Evolutionary conservation across 1,140 invertebrate genomes (phyloP).

Genomic region (Ips typographus): DNA sequence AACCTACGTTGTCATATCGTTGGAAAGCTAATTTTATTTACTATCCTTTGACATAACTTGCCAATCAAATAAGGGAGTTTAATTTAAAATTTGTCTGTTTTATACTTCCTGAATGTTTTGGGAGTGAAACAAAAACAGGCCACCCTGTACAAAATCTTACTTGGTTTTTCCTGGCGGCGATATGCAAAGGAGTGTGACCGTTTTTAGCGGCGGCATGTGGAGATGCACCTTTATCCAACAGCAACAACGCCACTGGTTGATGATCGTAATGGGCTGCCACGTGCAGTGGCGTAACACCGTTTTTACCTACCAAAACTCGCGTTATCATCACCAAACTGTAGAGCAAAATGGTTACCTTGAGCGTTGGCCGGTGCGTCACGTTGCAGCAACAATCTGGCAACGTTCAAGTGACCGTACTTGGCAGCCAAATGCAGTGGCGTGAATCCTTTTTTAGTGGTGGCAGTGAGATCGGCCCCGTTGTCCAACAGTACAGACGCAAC

Average conservation of each 20-base stretch:
- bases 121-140: too few relatives aligned
- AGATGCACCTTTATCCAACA: slow-evolving; percentile 92
- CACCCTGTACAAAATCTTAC: slow-evolving; percentile 53
- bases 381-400: slow-evolving; percentile 85
- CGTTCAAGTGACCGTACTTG: slow-evolving; percentile 95
- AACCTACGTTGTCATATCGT: too few relatives aligned
- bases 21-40: too few relatives aligned
- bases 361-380: slow-evolving; percentile 87
- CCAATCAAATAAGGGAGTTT: too few relatives aligned
- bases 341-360: slow-evolving; percentile 63
- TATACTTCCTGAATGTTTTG: too few relatives aligned
- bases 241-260: slow-evolving; percentile 84
- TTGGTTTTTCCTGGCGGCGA: slow-evolving; percentile 98
- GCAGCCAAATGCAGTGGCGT: slow-evolving; percentile 95
- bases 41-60: too few relatives aligned
- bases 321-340: neutral
- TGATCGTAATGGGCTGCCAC: slow-evolving; percentile 98
- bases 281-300: slow-evolving; percentile 96
- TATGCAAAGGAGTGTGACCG: slow-evolving; percentile 96
- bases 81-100: too few relatives aligned
- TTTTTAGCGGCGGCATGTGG: slow-evolving; percentile 97
- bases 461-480: slow-evolving; percentile 86
- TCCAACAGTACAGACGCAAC: slow-evolving; percentile 90
- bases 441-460: slow-evolving; percentile 95
- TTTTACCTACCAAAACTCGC: slow-evolving; percentile 61